Conservation (phyloP, 2,113 vertebrate species). For the Salvelinus namaycush region DNA sequence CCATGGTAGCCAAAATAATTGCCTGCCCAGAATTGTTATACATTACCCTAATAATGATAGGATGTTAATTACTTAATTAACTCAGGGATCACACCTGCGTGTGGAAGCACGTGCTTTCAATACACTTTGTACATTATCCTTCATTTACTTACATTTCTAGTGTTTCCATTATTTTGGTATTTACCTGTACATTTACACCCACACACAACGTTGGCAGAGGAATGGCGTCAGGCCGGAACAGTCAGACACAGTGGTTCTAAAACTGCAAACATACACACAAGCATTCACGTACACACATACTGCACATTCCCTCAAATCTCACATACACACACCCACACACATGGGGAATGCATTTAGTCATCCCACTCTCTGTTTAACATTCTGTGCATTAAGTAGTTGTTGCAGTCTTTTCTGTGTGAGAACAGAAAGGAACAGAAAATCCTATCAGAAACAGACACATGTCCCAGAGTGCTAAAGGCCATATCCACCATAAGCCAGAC, state of each 20-base stretch:
- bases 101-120: too few species aligned
- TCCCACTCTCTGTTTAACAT: slow-evolving; percentile 20
- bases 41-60: too few species aligned
- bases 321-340: slow-evolving; percentile 48
- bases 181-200: slow-evolving; percentile 38
- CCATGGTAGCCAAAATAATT: too few species aligned
- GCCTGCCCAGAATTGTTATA: too few species aligned
- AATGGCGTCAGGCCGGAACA: slow-evolving; percentile 26
- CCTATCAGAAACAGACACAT: neutral
- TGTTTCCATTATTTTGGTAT: too few species aligned
- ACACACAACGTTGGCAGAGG: slow-evolving; percentile 38
- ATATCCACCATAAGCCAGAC: slow-evolving; percentile 1
- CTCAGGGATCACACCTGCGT: too few species aligned
- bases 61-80: too few species aligned
- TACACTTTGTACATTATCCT: too few species aligned
- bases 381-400: slow-evolving; percentile 28
- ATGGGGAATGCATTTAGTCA: slow-evolving; percentile 38
- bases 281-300: slow-evolving; percentile 39
- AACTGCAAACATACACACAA: neutral
- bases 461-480: neutral
- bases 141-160: too few species aligned
- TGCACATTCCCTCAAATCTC: slow-evolving; percentile 24
- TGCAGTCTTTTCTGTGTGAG: slow-evolving; percentile 10
- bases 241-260: neutral
- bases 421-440: slow-evolving; percentile 6